Base-by-base conservation (phyloP, 2,113 vertebrate species). In the Chlorodrepanis virens region DNA sequence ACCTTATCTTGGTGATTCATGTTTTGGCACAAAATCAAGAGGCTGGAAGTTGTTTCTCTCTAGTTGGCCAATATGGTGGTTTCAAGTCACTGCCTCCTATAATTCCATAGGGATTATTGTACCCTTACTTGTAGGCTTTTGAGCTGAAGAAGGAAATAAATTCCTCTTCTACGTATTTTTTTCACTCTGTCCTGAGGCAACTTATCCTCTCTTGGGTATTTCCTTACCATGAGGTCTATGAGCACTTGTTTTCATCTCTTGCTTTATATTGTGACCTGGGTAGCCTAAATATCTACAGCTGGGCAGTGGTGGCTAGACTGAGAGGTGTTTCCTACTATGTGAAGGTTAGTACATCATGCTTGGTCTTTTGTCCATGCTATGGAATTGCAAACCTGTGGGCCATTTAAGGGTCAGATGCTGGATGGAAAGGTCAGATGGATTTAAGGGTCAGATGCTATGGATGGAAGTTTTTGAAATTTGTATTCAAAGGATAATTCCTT, bases 311-410 rank as follows among this genome's bases (percentile, higher is more conserved):
- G 33, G 35, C 39, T 27, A 25, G 24, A 19, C 33, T n/a, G 42
- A 57, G 63, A 49, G 33, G 19, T 24, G 6, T n/a, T 56, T n/a
- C 50, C n/a, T 40, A 3, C 23, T 14, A 24, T 40, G 14, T 33
- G 11, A 14, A 39, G 14, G 49, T 45, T 35, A 18, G 40, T 19
- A 28, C 35, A 28, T 47, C 0, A 0, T 57, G 12, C 40, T 39
- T 27, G 17, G 39, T 54, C 39, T 45, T 18, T 27, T 14, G 27
- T 27, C 21, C 47, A 11, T 22, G 47, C n/a, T 39, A 15, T 28
- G 59, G 40, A 64, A 47, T 12, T 56, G 35, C 24, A 85, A 40
- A 75, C 24, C 14, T 40, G 5, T 40, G 42, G 12, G 11, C 42
- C 42, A 24, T 75, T 75, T 29, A 65, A 65, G 19, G 15, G 15